Base-by-base conservation (phyloP, 2,888 invertebrate species). In the Nymphalis urticae region DNA sequence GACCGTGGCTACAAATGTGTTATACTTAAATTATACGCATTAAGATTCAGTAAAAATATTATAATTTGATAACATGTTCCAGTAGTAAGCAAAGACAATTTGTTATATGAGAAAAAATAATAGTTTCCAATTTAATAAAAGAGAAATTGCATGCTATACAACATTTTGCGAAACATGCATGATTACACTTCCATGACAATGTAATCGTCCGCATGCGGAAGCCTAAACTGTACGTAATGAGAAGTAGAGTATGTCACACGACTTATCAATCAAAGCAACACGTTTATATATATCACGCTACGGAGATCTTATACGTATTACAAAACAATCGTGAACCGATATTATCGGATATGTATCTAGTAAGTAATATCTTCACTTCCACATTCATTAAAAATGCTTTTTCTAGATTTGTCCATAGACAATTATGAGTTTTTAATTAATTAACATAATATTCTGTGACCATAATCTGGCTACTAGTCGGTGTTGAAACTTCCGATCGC, bases 401-500 rank as follows among this genome's bases (percentile, higher is more conserved):
- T 80, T 80, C 83, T 82, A 81, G 42, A 16, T 24, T 54, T 21
- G 60, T 48, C 42, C 42, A 66, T 42, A 58, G 64, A 51, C 42
- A 61, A 48, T 59, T 48, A 48, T 60, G 59, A 66, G 42, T 64
- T 59, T 47, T 62, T 71, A 62, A 79, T 81, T 79, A 80, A 85
- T 87, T 87, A 83, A 84, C 82, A 84, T 85, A 86, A 85, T 80
- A 79, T 78, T 76, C 42, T 76, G 73, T 76, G 80, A 79, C 85
- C 83, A 69, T 86, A 85, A 86, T 84, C 85, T 83, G 79, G 79
- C 73, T 69, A 73, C 68, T 70, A 60, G 64, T 62, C 73, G 70
- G 77, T 90, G 86, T 85, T 76, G 90, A 89, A 90, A 92, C 86
- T 86, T 89, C 89, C 87, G 85, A 83, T 81, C 80, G 76, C 81